Conservation (phyloP, 2,113 vertebrate species). For the Neomonachus schauinslandi region DNA sequence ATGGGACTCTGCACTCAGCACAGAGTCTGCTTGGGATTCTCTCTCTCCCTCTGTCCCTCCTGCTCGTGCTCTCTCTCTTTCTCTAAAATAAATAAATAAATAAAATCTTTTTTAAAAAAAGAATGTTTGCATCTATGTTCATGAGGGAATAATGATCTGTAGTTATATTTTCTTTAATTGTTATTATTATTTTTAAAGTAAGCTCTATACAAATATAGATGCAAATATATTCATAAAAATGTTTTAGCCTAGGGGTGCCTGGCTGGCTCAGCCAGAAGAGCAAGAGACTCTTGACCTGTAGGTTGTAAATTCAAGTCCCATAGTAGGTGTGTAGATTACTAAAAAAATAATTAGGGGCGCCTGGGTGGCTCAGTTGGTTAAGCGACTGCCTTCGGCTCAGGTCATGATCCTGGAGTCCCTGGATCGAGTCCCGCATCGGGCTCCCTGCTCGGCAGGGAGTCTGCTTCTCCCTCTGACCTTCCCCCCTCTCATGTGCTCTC, state of each 20-base stretch:
- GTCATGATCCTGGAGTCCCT: no score
- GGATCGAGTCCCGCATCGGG: no score
- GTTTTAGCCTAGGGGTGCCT: not conserved
- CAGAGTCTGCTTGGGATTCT: not conserved
- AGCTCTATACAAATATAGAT: not conserved
- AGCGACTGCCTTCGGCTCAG: no score
- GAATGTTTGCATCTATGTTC: not conserved
- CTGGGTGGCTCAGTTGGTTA: no score
- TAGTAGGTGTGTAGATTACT: not conserved
- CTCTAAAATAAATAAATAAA: not conserved
- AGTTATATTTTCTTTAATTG: not conserved
- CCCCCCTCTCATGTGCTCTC: no score
- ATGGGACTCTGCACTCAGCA: not conserved
- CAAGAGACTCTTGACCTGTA: not conserved
- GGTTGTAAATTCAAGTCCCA: not conserved
- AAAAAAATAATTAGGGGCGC: not conserved
- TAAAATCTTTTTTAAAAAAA: not conserved
- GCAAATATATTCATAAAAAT: not conserved
- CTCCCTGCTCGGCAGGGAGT: no score
- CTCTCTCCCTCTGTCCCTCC: not conserved
- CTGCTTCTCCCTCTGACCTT: no score
- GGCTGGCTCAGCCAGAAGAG: not conserved
- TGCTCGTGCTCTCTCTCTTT: not conserved
- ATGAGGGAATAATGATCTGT: not conserved
- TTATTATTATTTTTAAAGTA: not conserved